Conservation (phyloP, 2,113 vertebrate genomes). For the Sander lucioperca region DNA sequence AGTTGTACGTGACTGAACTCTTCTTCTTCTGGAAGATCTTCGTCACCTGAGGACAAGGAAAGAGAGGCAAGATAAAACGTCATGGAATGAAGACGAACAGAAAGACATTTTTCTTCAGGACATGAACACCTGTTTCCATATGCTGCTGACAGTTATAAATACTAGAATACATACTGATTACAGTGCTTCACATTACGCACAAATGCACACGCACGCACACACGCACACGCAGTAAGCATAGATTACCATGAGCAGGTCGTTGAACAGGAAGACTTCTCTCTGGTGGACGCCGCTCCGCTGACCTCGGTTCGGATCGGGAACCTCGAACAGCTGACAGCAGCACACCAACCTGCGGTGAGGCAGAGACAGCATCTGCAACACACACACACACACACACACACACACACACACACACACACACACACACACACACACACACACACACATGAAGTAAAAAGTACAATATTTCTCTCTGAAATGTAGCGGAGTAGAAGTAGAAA, state of each 20-base stretch:
- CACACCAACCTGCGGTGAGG: conserved; percentile 94
- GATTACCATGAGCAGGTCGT: conserved; percentile 92
- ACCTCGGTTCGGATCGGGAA: conserved; percentile 93
- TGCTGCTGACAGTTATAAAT: too few species aligned
- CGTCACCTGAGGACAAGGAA: conserved; percentile 86
- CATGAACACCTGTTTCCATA: too few species aligned
- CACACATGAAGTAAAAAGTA: not conserved
- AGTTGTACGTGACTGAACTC: conserved; percentile 96
- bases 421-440: not conserved
- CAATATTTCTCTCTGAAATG: too few species aligned
- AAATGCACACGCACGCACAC: not conserved
- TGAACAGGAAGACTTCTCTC: conserved; percentile 98
- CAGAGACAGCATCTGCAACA: conserved; percentile 89
- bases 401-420: conserved; percentile 23
- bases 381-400: conserved; percentile 36
- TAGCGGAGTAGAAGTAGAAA: too few species aligned
- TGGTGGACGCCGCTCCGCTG: conserved; percentile 94
- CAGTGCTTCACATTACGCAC: too few species aligned
- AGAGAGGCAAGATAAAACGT: conserved; percentile 5
- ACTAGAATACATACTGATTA: too few species aligned
- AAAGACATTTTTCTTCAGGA: too few species aligned
- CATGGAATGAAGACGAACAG: not conserved
- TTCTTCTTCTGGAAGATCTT: conserved; percentile 99
- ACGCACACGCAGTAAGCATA: not conserved
- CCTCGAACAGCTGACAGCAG: conserved; percentile 96